Base-by-base conservation (phyloP, 2,113 vertebrate species). In the Hypanus sabinus region DNA sequence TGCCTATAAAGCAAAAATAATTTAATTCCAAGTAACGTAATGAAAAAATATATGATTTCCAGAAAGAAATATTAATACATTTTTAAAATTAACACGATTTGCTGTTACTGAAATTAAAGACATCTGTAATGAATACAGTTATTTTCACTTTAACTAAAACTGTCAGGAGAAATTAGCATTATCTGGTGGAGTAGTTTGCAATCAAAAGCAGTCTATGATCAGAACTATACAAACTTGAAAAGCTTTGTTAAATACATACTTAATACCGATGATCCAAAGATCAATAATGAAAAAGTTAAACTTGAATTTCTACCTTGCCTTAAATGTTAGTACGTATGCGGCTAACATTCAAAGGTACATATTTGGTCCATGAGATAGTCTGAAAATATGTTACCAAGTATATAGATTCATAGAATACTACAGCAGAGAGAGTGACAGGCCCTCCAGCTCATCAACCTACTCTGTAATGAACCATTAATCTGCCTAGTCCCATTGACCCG, bases 1-100 rank as follows among this genome's bases (percentile, higher is more conserved):
- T 94, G 99, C 99, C 99, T 99, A 95, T 94, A 94, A 20, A 55
- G 94, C 95, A 94, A 91, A 93, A 33, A 95, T 94, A 94, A 95
- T 57, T 65, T 11, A 62, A 81, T 79, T 68, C 46, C 57, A 93
- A 65, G 60, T 55, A 46, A 93, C 36, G 38, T 93, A 38, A 73
- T 73, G 24, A 27, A 0, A n/a, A n/a, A 24, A 65, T n/a, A 91
- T 70, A 24, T 88, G 46, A 79, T 81, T 55, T 70, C 12, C 24
- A 62, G 57, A 90, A 10, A 18, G 87, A 38, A 62, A 33, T 38
- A 33, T 24, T 36, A 33, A 70, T 14, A 3, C 65, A 71, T 71
- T 46, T 71, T 20, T 70, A 92, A 33, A 38, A 71, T 46, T 20
- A 71, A 46, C 36, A 38, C 57, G 68, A 91, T 20, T 24, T 62